Base-by-base conservation (phyloP, 2,888 invertebrate species). In the Eupithecia subfuscata region DNA sequence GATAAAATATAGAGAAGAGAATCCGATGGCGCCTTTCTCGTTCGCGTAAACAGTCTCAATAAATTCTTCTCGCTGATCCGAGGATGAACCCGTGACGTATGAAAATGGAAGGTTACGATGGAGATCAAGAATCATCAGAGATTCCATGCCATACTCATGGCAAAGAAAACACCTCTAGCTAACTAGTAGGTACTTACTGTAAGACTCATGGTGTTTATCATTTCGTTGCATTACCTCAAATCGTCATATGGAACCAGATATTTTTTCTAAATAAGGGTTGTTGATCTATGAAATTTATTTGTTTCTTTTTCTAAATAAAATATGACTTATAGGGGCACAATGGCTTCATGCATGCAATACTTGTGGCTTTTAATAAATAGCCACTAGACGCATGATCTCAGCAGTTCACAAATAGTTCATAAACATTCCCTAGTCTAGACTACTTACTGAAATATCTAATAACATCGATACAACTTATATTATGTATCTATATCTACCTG, bases 31-130 rank as follows among this genome's bases (percentile, higher is more conserved):
- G 73, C 73, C 70, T 85, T 84, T 83, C 85, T 84, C 81, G 84
- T 84, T 84, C 85, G 82, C 81, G 86, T 90, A 90, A 90, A 90
- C 89, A 90, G 85, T 88, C 88, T 88, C 89, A 88, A 91, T 92
- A 92, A 91, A 92, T 92, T 90, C 88, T 89, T 91, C 90, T 89
- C 84, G 86, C 85, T 91, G 91, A 92, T 91, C 91, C 90, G 79
- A 79, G 89, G 90, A 89, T 90, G 89, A 90, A 87, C 85, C 86
- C 85, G 88, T 84, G 90, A 90, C 90, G 86, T 90, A 91, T 91
- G 90, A 90, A 91, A 91, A 92, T 91, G 85, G 88, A 87, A 87
- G 88, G 86, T 87, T 85, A 80, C 82, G 77, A 71, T 77, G 48
- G 69, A 65, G 69, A 67, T 73, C 73, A 78, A 69, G 83, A 82